Evolutionary conservation across 2,797 vertebrate species (phyloP).

Genomic region (Sorex maritimensis): DNA sequence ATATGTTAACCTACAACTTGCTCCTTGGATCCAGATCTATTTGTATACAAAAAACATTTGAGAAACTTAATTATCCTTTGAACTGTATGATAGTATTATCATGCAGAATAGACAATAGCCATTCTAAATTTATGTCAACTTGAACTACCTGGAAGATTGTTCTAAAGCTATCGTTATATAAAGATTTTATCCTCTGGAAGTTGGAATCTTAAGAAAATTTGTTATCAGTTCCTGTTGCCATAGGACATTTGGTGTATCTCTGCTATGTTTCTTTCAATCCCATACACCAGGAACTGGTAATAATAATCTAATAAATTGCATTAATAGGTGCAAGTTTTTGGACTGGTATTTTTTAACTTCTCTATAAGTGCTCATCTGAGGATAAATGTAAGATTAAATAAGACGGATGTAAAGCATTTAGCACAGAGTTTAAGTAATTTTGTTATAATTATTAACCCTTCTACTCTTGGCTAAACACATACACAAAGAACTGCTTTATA

Average conservation of each 20-base stretch:
- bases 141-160: background rate
- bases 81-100: background rate
- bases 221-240: no score
- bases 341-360: slow-evolving; percentile 21
- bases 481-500: background rate
- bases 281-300: no score
- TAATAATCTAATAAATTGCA: background rate
- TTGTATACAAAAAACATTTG: slow-evolving; percentile 8
- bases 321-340: slow-evolving; percentile 31
- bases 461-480: slow-evolving; percentile 42
- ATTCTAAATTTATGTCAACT: background rate
- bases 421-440: slow-evolving; percentile 16
- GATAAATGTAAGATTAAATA: slow-evolving; percentile 43
- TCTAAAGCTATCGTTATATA: background rate
- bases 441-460: slow-evolving; percentile 23
- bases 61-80: slow-evolving; percentile 43
- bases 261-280: no score
- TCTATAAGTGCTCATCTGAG: slow-evolving; percentile 22
- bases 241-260: no score
- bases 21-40: background rate
- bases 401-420: slow-evolving; percentile 35
- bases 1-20: background rate
- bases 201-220: background rate
- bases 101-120: background rate
- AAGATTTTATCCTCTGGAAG: background rate